These are phyloP conservation scores for Semnornis frantzii DNA, from an alignment of 2,113 vertebrate species.

Conservation along the genomic window DNA sequence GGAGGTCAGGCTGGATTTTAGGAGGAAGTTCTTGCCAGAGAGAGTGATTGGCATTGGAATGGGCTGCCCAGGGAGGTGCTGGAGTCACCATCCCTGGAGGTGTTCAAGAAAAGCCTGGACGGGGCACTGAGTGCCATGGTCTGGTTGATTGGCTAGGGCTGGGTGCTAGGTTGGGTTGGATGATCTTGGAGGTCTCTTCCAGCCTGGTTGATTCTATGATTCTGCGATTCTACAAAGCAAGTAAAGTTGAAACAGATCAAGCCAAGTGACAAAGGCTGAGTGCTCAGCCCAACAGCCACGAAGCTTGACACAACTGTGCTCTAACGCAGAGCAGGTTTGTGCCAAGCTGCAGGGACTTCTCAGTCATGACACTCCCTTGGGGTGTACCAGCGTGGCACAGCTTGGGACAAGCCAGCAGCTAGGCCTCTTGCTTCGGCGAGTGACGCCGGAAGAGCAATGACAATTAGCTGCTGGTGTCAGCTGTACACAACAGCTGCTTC, in stretches of 20 bases:
- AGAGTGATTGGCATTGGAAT: too few species aligned
- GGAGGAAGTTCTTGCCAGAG: too few species aligned
- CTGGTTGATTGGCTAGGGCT: too few species aligned
- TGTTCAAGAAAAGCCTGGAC: too few species aligned
- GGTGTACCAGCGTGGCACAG: rapidly evolving
- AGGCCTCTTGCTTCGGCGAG: neutral
- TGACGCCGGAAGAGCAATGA: neutral
- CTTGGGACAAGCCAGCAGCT: neutral
- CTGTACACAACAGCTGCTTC: neutral
- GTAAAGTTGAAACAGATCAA: conserved; percentile 10
- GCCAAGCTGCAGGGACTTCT: neutral
- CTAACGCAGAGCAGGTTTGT: neutral
- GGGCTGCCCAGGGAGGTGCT: too few species aligned
- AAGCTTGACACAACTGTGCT: neutral
- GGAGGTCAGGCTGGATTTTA: too few species aligned
- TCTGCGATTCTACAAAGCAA: neutral
- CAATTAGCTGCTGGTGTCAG: neutral
- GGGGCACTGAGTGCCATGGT: too few species aligned
- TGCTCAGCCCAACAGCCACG: rapidly evolving
- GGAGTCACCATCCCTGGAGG: too few species aligned
- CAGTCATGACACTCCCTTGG: neutral
- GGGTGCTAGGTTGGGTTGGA: too few species aligned
- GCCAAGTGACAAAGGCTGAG: neutral
- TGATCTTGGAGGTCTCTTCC: too few species aligned
- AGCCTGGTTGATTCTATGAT: too few species aligned